Percentiles rank a stretch among this genome's conserved stretches.
Conservation (phyloP, 2,888 invertebrate species). For the Brachypalpus laphriformis region DNA sequence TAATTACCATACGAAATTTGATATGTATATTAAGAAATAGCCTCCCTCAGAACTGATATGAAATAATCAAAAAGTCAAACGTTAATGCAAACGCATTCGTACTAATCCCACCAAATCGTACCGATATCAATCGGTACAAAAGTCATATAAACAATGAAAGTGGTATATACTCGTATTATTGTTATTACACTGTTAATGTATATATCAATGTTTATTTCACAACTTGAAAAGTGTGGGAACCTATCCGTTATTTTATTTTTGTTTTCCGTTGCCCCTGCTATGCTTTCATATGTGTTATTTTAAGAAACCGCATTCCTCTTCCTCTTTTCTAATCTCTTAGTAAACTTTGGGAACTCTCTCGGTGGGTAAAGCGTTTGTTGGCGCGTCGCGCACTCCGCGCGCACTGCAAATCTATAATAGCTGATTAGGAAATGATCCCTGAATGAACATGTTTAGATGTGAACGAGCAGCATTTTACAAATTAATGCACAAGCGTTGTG, state of each 20-base stretch:
- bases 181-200: constrained; percentile 51
- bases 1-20: no score
- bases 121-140: constrained; percentile 55
- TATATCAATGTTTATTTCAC: constrained; percentile 67
- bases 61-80: neutral
- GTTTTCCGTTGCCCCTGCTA: constrained; percentile 47
- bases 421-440: constrained; percentile 73
- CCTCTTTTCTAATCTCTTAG: constrained; percentile 72
- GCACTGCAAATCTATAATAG: constrained; percentile 70
- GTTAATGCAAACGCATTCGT: neutral
- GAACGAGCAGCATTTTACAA: constrained; percentile 62
- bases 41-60: neutral
- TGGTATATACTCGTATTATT: constrained; percentile 64
- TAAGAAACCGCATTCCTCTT: constrained; percentile 70
- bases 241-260: constrained; percentile 59
- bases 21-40: neutral
- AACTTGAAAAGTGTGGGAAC: constrained; percentile 72
- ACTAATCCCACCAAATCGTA: neutral
- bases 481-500: constrained; percentile 59
- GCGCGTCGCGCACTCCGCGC: constrained; percentile 3
- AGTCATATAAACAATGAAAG: constrained; percentile 64
- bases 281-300: constrained; percentile 60
- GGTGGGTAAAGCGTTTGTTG: constrained; percentile 49
- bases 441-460: constrained; percentile 66
- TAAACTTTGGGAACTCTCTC: constrained; percentile 62